Percentiles rank a stretch among this genome's conserved stretches.
Conservation (phyloP, 2,888 invertebrate genomes). For the Choreutis nemorana region DNA sequence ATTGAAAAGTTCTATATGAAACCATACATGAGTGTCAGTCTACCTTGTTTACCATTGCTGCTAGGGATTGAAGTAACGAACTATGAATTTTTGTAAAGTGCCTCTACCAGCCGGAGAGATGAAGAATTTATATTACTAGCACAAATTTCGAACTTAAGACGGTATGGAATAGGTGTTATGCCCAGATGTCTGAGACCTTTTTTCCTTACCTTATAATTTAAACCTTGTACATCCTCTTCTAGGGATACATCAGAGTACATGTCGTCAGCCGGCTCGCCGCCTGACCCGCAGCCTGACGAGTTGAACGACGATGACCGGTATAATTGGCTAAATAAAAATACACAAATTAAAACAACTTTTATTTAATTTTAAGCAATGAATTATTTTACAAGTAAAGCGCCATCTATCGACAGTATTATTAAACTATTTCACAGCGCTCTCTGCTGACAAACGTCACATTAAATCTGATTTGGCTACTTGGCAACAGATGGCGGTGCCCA, state of each 20-base stretch:
- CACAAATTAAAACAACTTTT: no score
- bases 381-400: conserved; percentile 13
- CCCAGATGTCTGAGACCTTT: conserved; percentile 5
- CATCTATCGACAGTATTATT: conserved; percentile 20
- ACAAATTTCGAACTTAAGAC: no score
- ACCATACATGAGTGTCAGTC: no score
- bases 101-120: no score
- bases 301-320: conserved; percentile 94
- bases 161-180: no score
- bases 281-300: conserved; percentile 90
- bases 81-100: no score
- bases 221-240: conserved; percentile 92
- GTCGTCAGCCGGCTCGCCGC: conserved; percentile 92
- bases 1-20: no score
- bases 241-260: conserved; percentile 94
- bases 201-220: conserved; percentile 86
- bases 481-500: conserved; percentile 30
- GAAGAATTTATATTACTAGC: no score
- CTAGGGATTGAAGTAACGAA: no score
- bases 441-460: no score
- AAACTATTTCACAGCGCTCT: no score
- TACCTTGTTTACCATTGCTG: no score
- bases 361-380: conserved; percentile 11
- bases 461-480: conserved; percentile 1
- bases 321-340: conserved; percentile 75